These are phyloP conservation scores for Poeciliopsis retropinna DNA, from an alignment of 2,113 vertebrate genomes.

Conservation along the genomic window DNA sequence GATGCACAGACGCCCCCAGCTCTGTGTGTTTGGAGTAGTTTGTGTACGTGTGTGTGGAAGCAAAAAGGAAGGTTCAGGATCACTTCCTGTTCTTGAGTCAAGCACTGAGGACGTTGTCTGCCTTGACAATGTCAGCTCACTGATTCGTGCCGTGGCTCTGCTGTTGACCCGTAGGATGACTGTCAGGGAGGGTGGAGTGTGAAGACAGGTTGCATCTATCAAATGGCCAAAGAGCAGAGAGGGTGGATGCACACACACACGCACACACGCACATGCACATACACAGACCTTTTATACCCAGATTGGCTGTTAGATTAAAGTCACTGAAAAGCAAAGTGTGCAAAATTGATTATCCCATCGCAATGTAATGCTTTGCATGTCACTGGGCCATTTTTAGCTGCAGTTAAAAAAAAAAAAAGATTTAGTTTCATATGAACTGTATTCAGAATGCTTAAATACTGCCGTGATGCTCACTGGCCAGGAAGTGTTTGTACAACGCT, in stretches of 20 bases:
- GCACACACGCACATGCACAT: background rate
- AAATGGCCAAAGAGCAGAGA: constrained; percentile 29
- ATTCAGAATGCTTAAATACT: background rate
- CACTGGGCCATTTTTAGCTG: too few species aligned
- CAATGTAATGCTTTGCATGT: background rate
- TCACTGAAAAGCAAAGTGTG: background rate
- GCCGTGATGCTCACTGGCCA: background rate
- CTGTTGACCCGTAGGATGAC: constrained; percentile 64
- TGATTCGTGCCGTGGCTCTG: constrained; percentile 62
- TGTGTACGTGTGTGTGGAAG: constrained; percentile 16
- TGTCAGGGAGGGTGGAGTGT: constrained; percentile 19
- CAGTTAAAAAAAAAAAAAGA: background rate
- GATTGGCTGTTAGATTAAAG: background rate
- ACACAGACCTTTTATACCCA: background rate
- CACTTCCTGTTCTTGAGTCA: constrained; percentile 59
- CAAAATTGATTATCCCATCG: background rate
- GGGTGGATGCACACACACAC: constrained; percentile 28
- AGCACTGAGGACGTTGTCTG: constrained; percentile 50
- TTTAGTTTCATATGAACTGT: background rate
- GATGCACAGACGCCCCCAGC: constrained; percentile 11
- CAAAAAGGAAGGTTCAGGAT: constrained; percentile 26
- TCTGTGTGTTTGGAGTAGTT: constrained; percentile 20
- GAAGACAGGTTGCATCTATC: constrained; percentile 66
- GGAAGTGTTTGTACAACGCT: background rate
- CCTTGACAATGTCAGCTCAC: constrained; percentile 50